Percentiles rank a stretch among this genome's conserved stretches.
Evolutionary conservation across 1,140 invertebrate genomes (phyloP).

Genomic region (Dinoponera quadriceps): DNA sequence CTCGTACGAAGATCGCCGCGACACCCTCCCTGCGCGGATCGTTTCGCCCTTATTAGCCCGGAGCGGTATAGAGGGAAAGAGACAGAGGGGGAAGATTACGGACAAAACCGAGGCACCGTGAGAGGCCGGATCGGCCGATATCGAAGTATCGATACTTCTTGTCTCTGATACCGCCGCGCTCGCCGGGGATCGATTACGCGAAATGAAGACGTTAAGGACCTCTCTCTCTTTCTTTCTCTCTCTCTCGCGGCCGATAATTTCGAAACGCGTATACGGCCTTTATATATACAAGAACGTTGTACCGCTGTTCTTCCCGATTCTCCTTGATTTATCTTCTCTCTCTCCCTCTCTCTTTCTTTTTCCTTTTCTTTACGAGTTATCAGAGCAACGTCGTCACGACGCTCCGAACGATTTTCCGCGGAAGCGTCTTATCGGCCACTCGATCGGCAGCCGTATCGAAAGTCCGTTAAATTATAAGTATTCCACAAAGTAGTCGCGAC

Average conservation of each 20-base stretch:
- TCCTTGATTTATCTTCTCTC: neutral
- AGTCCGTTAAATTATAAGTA: constrained; percentile 34
- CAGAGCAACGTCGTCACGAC: neutral
- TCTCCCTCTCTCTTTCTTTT: too few species aligned
- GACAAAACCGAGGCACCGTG: constrained; percentile 15
- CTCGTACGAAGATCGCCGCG: constrained; percentile 26
- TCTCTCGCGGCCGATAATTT: neutral
- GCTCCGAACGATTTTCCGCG: neutral
- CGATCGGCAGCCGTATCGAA: constrained; percentile 11
- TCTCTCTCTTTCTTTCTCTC: constrained; percentile 1
- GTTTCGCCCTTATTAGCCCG: constrained; percentile 29
- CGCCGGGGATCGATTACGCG: neutral
- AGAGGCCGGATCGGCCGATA: neutral
- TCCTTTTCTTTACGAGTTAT: neutral
- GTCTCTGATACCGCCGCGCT: neutral
- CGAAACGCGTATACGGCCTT: neutral
- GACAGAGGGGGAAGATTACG: neutral
- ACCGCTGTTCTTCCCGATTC: neutral
- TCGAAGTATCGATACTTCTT: constrained; percentile 19
- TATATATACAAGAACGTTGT: neutral
- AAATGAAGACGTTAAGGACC: neutral
- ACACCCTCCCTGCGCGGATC: neutral
- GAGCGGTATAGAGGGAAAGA: neutral
- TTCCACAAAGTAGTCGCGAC: constrained; percentile 12
- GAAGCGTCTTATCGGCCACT: neutral